These are phyloP conservation scores for Gila orcuttii DNA, from an alignment of 2,113 vertebrate genomes.

Conservation along the genomic window DNA sequence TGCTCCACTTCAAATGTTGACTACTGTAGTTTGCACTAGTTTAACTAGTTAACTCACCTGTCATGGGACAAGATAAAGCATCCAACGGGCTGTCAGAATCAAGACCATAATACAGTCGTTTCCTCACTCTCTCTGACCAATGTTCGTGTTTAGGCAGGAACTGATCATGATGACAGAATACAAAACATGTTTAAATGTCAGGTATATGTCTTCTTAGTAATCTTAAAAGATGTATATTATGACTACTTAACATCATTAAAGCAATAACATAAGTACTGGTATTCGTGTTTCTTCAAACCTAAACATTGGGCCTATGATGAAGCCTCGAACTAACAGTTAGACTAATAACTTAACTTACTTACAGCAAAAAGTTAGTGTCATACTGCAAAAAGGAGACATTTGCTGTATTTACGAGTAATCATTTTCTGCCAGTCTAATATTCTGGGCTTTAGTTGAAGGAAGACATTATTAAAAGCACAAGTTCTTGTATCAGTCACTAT, in stretches of 20 bases:
- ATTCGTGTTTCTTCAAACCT: neutral
- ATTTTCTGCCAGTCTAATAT: neutral
- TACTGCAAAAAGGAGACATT: neutral
- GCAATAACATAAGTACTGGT: neutral
- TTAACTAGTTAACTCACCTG: conserved; percentile 77
- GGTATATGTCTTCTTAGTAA: neutral
- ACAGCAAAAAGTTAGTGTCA: neutral
- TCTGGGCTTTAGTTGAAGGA: neutral
- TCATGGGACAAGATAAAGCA: conserved; percentile 91
- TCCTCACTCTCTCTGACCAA: conserved; percentile 86
- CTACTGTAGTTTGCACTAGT: neutral
- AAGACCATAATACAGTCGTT: conserved; percentile 92
- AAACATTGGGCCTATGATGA: neutral
- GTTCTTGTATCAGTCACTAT: neutral
- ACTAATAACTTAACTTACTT: neutral
- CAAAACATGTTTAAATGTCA: neutral
- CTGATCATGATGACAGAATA: conserved; percentile 53
- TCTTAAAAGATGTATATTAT: neutral
- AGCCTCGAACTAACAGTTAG: conserved; percentile 4
- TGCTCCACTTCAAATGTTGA: no score
- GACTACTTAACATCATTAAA: neutral
- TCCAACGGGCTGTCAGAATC: conserved; percentile 87
- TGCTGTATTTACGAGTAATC: neutral
- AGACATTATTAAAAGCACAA: neutral
- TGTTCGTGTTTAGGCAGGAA: conserved; percentile 92